Percentiles rank a stretch among this genome's conserved stretches.
These are phyloP conservation scores for Radopholus similis DNA, from an alignment of 1,140 invertebrate species.

Conservation along the genomic window DNA sequence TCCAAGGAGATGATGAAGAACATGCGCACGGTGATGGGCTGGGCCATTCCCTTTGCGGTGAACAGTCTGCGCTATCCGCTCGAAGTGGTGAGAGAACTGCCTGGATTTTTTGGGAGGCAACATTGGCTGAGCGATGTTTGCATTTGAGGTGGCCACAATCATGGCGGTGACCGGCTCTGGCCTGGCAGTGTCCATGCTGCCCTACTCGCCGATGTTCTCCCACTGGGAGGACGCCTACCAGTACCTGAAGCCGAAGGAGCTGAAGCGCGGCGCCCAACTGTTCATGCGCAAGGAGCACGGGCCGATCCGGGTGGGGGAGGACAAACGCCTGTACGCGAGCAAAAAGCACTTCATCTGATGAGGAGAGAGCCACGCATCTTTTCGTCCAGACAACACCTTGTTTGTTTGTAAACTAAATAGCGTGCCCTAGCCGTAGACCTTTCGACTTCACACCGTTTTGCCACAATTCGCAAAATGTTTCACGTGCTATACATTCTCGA, in stretches of 20 bases:
- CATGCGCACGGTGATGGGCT: conserved; percentile 13
- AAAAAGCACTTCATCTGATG: conserved; percentile 58
- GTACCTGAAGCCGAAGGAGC: conserved; percentile 46
- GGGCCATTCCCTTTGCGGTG: conserved; percentile 45
- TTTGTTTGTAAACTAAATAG: too few relatives aligned
- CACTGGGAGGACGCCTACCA: conserved; percentile 51
- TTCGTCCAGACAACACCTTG: too few relatives aligned
- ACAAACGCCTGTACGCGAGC: conserved; percentile 53
- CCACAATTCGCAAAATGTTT: too few relatives aligned
- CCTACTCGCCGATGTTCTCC: conserved; percentile 51
- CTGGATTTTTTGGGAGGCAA: too few relatives aligned
- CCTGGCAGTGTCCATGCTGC: conserved; percentile 54
- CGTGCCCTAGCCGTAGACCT: too few relatives aligned
- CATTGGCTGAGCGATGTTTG: too few relatives aligned
- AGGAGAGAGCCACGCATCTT: too few relatives aligned
- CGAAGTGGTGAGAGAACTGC: conserved; percentile 44
- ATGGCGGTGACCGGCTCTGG: conserved; percentile 57
- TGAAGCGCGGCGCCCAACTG: conserved; percentile 45
- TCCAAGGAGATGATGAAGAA: conserved; percentile 20
- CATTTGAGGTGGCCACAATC: too few relatives aligned
- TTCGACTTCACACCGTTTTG: too few relatives aligned
- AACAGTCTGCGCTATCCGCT: conserved; percentile 50
- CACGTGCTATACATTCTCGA: too few relatives aligned
- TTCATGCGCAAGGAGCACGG: conserved; percentile 55
- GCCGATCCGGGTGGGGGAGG: conserved; percentile 47